Percentiles rank a stretch among this genome's conserved stretches.
Conservation (phyloP, 2,797 vertebrate genomes). For the Lepilemur ruficaudatus region DNA sequence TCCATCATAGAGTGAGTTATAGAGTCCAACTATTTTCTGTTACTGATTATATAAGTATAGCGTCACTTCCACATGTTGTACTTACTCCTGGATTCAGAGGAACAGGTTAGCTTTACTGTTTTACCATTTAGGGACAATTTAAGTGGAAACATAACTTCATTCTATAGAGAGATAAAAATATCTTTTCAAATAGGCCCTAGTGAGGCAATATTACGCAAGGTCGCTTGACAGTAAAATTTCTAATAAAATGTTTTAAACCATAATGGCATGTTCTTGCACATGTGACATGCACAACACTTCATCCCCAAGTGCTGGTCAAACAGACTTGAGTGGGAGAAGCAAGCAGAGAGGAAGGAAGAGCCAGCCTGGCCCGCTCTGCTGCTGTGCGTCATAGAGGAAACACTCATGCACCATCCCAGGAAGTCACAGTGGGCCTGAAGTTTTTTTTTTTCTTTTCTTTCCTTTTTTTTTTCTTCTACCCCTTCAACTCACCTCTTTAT, state of each 20-base stretch:
- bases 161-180: neutral
- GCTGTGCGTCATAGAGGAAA: constrained; percentile 69
- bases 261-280: neutral
- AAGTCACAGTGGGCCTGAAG: constrained; percentile 49
- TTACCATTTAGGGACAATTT: neutral
- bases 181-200: neutral
- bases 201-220: neutral
- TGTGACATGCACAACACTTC: neutral
- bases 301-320: constrained; percentile 21
- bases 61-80: neutral
- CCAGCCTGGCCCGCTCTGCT: constrained; percentile 60
- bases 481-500: neutral
- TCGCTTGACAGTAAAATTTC: neutral
- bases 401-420: constrained; percentile 68
- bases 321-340: constrained; percentile 65
- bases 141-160: neutral
- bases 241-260: neutral
- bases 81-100: neutral
- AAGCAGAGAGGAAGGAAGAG: constrained; percentile 70
- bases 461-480: neutral
- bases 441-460: neutral
- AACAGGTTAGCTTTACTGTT: neutral
- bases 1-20: neutral
- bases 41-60: neutral
- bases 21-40: neutral